Evolutionary conservation across 92 coral and sea anemone species (phyloP).

Genomic region (Virgularia gustaviana): DNA sequence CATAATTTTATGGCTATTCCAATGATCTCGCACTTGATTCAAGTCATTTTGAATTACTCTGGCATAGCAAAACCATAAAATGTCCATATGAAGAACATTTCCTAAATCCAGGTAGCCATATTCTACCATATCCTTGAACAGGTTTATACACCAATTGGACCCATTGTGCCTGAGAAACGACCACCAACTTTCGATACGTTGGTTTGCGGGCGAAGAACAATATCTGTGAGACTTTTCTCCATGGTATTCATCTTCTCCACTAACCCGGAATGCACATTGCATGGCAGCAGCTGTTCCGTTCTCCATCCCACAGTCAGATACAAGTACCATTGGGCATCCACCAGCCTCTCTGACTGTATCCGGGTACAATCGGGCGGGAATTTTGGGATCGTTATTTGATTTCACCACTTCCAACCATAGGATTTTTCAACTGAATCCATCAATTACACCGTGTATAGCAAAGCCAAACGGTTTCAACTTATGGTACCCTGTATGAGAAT

Average conservation of each 20-base stretch:
- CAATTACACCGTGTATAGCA: slow-evolving; percentile 1
- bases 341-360: slow-evolving; percentile 1
- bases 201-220: slow-evolving; percentile 22
- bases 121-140: slow-evolving; percentile 25
- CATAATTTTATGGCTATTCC: slow-evolving; percentile 46
- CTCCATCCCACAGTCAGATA: slow-evolving; percentile 19
- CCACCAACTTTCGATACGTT: slow-evolving; percentile 25
- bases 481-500: too few species aligned
- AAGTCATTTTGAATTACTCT: slow-evolving; percentile 25
- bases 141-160: slow-evolving; percentile 18
- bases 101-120: slow-evolving; percentile 13
- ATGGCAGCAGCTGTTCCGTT: slow-evolving; percentile 8
- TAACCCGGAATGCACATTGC: slow-evolving; percentile 8
- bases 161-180: slow-evolving; percentile 2
- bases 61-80: slow-evolving; percentile 23
- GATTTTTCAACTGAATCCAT: slow-evolving; percentile 2
- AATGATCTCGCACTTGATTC: slow-evolving; percentile 40
- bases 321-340: slow-evolving; percentile 13
- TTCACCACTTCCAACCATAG: slow-evolving; percentile 19
- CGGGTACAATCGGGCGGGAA: slow-evolving; percentile 8
- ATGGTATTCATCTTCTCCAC: slow-evolving; percentile 9
- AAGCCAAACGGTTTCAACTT: slow-evolving; percentile 21
- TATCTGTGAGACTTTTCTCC: slow-evolving; percentile 10
- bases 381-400: slow-evolving; percentile 10
- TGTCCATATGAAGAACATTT: slow-evolving; percentile 4